Evolutionary conservation across 2,797 vertebrate genomes (phyloP).

Genomic region (Streptopelia turtur): DNA sequence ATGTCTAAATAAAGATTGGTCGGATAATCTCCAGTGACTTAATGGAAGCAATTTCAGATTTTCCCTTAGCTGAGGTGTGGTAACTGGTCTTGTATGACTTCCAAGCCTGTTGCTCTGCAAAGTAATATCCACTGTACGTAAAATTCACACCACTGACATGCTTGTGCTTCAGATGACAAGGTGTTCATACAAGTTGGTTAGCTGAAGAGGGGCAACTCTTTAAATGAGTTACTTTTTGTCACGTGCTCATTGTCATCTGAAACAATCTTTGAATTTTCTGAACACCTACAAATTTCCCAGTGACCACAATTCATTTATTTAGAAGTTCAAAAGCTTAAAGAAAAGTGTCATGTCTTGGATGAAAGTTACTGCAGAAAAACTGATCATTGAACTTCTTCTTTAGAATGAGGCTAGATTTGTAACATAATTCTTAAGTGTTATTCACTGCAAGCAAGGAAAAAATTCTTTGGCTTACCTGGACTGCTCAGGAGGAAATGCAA

Average conservation of each 20-base stretch:
- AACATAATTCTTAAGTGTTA: background rate
- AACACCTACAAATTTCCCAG: background rate
- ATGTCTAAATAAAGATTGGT: background rate
- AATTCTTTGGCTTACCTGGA: background rate
- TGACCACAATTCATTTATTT: background rate
- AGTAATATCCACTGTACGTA: background rate
- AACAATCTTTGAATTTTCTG: background rate
- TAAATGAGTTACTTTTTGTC: background rate
- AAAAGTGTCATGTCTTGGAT: background rate
- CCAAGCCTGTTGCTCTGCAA: background rate
- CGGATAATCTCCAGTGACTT: background rate
- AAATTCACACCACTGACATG: background rate
- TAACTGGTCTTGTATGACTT: background rate
- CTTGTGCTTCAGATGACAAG: background rate
- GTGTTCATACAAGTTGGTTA: background rate
- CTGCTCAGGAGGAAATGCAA: background rate
- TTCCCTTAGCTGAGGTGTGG: background rate
- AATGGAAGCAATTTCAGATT: background rate
- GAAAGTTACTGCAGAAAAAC: background rate
- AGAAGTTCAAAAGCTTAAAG: background rate
- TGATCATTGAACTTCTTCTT: background rate
- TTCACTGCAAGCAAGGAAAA: background rate
- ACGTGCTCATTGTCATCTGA: background rate
- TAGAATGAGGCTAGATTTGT: background rate
- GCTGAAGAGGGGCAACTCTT: background rate